A percentile compares a stretch with the other conserved stretches of the same genome.
Evolutionary conservation across 2,797 vertebrate genomes (phyloP).

Genomic region (Tenualosa thibaudeaui): DNA sequence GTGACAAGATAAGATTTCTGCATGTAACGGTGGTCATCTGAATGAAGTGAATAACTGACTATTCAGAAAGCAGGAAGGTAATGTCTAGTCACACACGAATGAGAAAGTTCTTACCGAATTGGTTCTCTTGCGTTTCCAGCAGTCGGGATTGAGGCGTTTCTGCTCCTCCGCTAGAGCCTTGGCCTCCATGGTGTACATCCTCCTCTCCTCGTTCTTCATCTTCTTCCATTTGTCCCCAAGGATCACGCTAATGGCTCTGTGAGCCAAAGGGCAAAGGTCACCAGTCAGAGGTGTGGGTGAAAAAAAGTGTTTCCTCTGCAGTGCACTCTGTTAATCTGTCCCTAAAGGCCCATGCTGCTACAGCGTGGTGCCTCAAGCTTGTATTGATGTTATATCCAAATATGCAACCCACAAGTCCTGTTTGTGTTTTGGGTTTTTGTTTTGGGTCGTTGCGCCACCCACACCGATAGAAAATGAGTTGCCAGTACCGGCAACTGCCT

Average conservation of each 20-base stretch:
- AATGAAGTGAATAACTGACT: background rate
- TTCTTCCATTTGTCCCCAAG: conserved; percentile 99
- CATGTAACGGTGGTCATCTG: background rate
- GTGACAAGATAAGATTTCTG: background rate
- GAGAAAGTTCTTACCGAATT: conserved; percentile 82
- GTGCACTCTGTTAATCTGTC: background rate
- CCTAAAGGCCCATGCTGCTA: background rate
- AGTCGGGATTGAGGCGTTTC: conserved; percentile 97
- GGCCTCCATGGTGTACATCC: conserved; percentile 97
- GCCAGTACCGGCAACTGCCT: too few relatives aligned
- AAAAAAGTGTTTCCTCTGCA: background rate
- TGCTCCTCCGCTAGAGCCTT: conserved; percentile 99
- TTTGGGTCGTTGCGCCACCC: too few relatives aligned
- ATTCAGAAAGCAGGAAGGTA: background rate
- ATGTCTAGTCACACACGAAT: background rate
- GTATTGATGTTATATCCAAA: background rate
- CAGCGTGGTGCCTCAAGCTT: background rate
- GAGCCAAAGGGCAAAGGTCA: conserved; percentile 38
- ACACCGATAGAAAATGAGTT: too few relatives aligned
- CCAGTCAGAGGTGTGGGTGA: background rate
- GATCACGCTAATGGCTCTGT: conserved; percentile 99
- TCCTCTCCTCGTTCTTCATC: conserved; percentile 97
- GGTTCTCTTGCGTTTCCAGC: conserved; percentile 99
- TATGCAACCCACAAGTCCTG: too few relatives aligned
- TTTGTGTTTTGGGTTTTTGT: too few relatives aligned